Percentiles rank a stretch among this genome's conserved stretches.
Conservation (phyloP, 2,888 invertebrate genomes). For the Campoletis raptor region DNA sequence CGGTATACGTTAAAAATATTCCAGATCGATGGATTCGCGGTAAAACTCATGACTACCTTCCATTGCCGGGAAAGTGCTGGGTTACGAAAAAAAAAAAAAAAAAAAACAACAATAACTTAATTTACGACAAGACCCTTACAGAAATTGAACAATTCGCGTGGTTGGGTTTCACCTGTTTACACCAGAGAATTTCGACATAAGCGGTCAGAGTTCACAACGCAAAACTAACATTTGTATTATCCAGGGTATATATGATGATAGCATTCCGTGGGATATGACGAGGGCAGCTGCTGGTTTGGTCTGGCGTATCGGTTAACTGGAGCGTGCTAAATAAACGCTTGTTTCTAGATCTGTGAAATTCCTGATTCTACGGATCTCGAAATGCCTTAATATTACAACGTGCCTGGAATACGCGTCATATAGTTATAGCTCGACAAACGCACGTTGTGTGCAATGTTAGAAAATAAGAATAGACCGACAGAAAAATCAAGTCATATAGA, state of each 20-base stretch:
- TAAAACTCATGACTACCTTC: not conserved
- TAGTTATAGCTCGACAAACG: conserved; percentile 7
- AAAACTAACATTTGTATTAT: conserved; percentile 22
- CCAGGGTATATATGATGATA: not conserved
- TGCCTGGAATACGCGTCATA: conserved; percentile 43
- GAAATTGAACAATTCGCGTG: not conserved
- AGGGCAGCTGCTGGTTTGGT: conserved; percentile 48
- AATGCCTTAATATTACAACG: conserved; percentile 41
- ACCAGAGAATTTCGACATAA: conserved; percentile 32
- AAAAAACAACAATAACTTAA: no score
- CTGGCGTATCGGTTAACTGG: conserved; percentile 54
- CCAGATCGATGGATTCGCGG: not conserved
- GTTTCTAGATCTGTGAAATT: not conserved
- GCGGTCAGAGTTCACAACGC: conserved; percentile 18
- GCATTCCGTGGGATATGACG: conserved; percentile 18
- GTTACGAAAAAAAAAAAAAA: not conserved
- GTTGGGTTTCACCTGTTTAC: conserved; percentile 16
- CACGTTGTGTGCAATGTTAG: conserved; percentile 21
- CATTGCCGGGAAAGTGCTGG: not conserved
- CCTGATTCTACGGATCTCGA: not conserved
- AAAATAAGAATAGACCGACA: not conserved
- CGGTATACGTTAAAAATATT: not conserved
- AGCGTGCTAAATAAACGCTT: conserved; percentile 44
- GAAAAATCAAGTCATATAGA: not conserved
- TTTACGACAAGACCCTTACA: not conserved